Percentiles rank a stretch among this genome's conserved stretches.
phyloP scores from a whole-genome alignment of 1,140 invertebrate genomes.

The Nasonia longicornis region DNA sequence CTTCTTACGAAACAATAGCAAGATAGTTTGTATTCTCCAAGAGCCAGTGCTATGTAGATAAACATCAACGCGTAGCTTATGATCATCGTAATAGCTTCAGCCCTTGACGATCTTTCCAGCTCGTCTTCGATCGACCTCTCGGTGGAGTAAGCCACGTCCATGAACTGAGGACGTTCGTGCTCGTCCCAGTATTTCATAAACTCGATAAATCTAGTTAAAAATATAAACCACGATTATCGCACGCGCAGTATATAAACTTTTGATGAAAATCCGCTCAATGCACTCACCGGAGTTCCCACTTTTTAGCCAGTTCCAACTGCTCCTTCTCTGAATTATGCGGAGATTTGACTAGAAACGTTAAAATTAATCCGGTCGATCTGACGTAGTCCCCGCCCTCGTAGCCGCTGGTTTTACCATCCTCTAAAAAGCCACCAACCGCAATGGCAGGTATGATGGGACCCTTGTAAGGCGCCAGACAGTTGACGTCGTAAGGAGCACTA shows the following conservation, averaged over 20 bases:
- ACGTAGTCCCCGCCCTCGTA: slow-evolving; percentile 78
- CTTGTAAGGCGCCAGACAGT: slow-evolving; percentile 89
- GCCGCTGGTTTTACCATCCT: slow-evolving; percentile 58
- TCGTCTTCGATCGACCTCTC: slow-evolving; percentile 98
- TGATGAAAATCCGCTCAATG: background rate
- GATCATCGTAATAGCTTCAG: slow-evolving; percentile 91
- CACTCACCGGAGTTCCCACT: slow-evolving; percentile 88
- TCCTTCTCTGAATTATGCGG: slow-evolving; percentile 79
- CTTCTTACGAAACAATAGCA: slow-evolving; percentile 39
- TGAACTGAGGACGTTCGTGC: slow-evolving; percentile 76
- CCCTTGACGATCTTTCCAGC: slow-evolving; percentile 88
- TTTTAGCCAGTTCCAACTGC: slow-evolving; percentile 78
- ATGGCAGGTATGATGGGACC: slow-evolving; percentile 93
- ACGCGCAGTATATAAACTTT: background rate
- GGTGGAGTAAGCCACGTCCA: slow-evolving; percentile 91
- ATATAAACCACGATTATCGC: background rate
- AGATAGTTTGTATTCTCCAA: slow-evolving; percentile 85
- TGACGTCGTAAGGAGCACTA: slow-evolving; percentile 78
- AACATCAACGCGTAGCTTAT: slow-evolving; percentile 99
- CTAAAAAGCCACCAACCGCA: slow-evolving; percentile 89
- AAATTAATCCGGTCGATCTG: slow-evolving; percentile 86
- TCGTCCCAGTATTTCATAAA: slow-evolving; percentile 88
- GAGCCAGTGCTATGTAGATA: slow-evolving; percentile 91
- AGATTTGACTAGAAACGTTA: slow-evolving; percentile 92
- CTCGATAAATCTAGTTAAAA: slow-evolving; percentile 74